phyloP scores from a whole-genome alignment of 2,888 invertebrate genomes.

The Linyphia triangularis region DNA sequence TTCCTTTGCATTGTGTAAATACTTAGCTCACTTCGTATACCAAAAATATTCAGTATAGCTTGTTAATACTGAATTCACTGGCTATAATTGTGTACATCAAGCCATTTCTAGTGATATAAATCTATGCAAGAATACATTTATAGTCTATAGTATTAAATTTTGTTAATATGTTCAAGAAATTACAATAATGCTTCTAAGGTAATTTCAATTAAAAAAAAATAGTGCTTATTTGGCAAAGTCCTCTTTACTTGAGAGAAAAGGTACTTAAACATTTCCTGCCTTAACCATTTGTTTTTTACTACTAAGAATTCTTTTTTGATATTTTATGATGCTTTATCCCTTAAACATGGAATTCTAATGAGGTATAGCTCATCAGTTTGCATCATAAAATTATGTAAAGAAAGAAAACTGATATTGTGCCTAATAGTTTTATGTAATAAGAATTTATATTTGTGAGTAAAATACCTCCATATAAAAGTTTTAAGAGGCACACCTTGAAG shows the following conservation, averaged over 20 bases:
- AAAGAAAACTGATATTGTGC: conserved; percentile 7
- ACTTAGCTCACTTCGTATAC: not conserved
- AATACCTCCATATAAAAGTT: not conserved
- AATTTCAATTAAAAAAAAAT: not conserved
- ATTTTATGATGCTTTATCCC: not conserved
- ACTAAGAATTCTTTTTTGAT: not conserved
- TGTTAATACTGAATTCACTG: not conserved
- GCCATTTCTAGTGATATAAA: not conserved
- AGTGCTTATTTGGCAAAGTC: not conserved
- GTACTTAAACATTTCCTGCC: conserved; percentile 38
- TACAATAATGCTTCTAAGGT: not conserved
- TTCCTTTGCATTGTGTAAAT: conserved; percentile 32
- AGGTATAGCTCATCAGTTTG: not conserved
- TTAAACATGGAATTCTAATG: not conserved
- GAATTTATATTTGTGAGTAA: conserved; percentile 18
- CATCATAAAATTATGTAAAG: not conserved
- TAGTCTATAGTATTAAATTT: not conserved
- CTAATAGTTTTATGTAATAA: conserved; percentile 12
- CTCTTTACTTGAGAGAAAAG: not conserved
- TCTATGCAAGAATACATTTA: not conserved
- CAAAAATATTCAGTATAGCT: not conserved
- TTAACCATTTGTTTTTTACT: conserved; percentile 1
- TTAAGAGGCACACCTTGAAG: not conserved
- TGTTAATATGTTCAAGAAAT: not conserved
- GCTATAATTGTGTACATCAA: not conserved